Evolutionary conservation across 2,888 invertebrate genomes (phyloP), one percentile per base, ranked within the genome.

Genomic region (Homarus gammarus): DNA sequence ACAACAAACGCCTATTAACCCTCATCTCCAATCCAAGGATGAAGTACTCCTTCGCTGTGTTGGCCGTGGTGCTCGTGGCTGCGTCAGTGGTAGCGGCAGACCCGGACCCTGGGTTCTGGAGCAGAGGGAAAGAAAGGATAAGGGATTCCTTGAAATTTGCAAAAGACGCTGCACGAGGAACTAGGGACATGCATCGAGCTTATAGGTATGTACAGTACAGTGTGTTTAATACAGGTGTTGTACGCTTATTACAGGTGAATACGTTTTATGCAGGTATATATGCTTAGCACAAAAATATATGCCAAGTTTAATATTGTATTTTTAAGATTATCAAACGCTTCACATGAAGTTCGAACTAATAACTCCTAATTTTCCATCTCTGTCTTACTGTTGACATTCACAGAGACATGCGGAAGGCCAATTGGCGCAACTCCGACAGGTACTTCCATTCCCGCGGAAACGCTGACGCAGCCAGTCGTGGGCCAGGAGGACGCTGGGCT

Each of bases 371-470:
- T n/a, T n/a, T n/a, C n/a, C n/a, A n/a, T n/a, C n/a, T n/a, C n/a
- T n/a, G n/a, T n/a, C n/a, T n/a, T n/a, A n/a, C n/a, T n/a, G n/a
- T n/a, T n/a, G n/a, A n/a, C n/a, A n/a, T 75, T 61, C 0, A 8
- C 85, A 85, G 85, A 1, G 85, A 85, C 64, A 85, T 85, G 85
- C 31, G 78, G 68, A 44, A 85, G 0, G 85, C 85, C 38, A 85
- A 85, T 77, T 77, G 64, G 61, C 31, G 44, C 40, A 77, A 77
- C 77, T 61, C 77, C 2, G 85, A 85, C 85, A 68, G 61, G n/a
- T 85, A 85, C 49, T 85, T 85, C 78, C 85, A 85, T 68, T 56
- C 85, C 22, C 18, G 85, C 0, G 85, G 85, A 27, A 85, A 85
- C 77, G 18, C 56, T n/a, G 85, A 85, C 38, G 85, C 85, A 22